Evolutionary conservation across 2,113 vertebrate genomes (phyloP).

Genomic region (Cricetomys ansorgei): DNA sequence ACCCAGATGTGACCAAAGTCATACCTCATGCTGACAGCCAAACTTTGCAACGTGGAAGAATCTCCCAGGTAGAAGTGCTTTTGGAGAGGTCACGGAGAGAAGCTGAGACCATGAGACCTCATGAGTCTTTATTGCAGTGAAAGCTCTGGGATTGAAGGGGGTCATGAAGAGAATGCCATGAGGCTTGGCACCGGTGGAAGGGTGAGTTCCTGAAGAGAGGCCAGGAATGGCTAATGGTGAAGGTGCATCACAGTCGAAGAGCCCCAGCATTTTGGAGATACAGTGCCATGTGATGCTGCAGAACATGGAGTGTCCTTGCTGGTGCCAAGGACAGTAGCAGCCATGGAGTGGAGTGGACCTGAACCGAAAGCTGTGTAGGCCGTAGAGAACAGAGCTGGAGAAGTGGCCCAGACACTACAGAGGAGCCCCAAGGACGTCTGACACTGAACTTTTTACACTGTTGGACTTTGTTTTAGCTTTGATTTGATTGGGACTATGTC

Average conservation of each 20-base stretch:
- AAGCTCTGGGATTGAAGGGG: no score
- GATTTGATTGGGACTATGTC: not conserved
- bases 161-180: not conserved
- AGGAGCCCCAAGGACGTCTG: not conserved
- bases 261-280: not conserved
- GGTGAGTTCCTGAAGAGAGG: not conserved
- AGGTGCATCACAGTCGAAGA: not conserved
- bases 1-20: not conserved
- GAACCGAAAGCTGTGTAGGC: not conserved
- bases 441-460: not conserved
- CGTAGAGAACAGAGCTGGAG: not conserved
- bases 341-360: not conserved
- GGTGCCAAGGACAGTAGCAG: not conserved
- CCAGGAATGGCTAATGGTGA: not conserved
- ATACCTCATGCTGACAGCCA: not conserved
- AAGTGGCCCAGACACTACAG: not conserved
- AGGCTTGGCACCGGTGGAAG: not conserved
- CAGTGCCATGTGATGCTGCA: not conserved
- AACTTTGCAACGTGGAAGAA: not conserved
- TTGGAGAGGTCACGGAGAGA: not conserved
- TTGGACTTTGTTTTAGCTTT: not conserved
- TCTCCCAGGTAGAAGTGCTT: not conserved
- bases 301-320: no score
- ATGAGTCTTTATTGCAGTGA: not conserved
- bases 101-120: not conserved